Base-by-base conservation (phyloP, 2,888 invertebrate genomes). In the Exephanes ischioxanthus region DNA sequence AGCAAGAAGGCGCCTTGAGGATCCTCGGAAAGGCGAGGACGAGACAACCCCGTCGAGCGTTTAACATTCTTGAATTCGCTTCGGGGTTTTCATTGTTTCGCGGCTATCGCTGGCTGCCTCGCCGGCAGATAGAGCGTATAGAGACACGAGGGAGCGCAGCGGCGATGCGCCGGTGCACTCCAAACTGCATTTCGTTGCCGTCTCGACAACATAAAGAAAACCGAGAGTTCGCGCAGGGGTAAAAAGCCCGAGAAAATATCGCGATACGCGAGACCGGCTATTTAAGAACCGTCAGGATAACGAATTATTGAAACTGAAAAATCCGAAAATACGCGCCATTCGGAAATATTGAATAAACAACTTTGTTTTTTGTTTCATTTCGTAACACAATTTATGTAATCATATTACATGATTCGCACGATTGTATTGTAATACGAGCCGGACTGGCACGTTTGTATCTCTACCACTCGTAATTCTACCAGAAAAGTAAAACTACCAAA, bases 11-110 rank as follows among this genome's bases (percentile, higher is more conserved):
- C 81, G 82, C 87, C 87, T 87, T 88, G 88, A 88, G 84, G 84
- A 88, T 86, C 85, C 85, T 86, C 83, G 85, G 84, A 86, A 87
- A 87, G 87, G 88, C 86, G 82, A 88, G 75, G 84, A 85, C 82
- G 85, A 85, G 67, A 76, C 77, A 75, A 72, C 77, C 80, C 80
- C 76, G 80, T 81, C 77, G 80, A 83, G 87, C 86, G 79, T 86
- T 87, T 79, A 87, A 83, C 84, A 87, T 87, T 87, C 88, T 86
- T 82, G 82, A 86, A 86, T 84, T 80, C 84, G 85, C 85, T 83
- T 79, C 83, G 85, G 85, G 79, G 82, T 83, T 87, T 85, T 85
- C 87, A 88, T 88, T 88, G 87, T 88, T 88, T 86, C 73, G 73
- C 71, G 48, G 66, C 78, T 61, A 68, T 53, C 48, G 55, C 83